Evolutionary conservation across 2,888 invertebrate species (phyloP).

Genomic region (Koerneria pararmatus): DNA sequence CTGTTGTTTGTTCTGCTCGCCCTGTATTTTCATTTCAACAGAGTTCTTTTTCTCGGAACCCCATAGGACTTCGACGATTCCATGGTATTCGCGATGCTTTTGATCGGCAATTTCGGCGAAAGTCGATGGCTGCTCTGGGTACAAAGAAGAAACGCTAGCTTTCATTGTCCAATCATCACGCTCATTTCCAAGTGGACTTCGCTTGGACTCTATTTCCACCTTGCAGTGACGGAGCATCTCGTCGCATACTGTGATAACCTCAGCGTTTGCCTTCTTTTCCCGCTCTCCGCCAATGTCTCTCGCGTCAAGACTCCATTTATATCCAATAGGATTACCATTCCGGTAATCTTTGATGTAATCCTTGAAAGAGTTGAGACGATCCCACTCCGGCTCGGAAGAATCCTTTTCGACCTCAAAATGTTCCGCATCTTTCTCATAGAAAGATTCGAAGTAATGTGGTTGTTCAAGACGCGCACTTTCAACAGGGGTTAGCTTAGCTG

Average conservation of each 20-base stretch:
- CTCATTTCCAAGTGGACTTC: conserved; percentile 28
- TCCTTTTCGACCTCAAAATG: too few relatives aligned
- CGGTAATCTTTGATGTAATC: too few relatives aligned
- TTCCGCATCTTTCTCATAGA: too few relatives aligned
- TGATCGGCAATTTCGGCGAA: conserved; percentile 31
- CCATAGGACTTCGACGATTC: conserved; percentile 1
- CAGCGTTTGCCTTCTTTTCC: conserved; percentile 16
- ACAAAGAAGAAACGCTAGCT: conserved; percentile 29
- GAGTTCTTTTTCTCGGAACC: conserved; percentile 12
- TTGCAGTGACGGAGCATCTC: conserved; percentile 27
- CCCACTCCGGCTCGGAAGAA: too few relatives aligned
- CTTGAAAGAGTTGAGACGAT: too few relatives aligned
- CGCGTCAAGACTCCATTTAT: too few relatives aligned
- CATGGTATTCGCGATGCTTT: conserved; percentile 33
- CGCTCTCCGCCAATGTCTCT: too few relatives aligned
- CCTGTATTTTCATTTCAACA: conserved; percentile 4
- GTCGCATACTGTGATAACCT: conserved; percentile 26
- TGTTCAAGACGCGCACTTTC: too few relatives aligned
- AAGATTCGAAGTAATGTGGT: too few relatives aligned
- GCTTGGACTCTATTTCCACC: conserved; percentile 23
- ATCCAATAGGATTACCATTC: too few relatives aligned
- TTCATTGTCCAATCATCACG: conserved; percentile 37
- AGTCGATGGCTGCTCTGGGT: conserved; percentile 35
- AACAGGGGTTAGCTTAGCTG: too few relatives aligned
- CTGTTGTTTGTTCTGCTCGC: conserved; percentile 4